Evolutionary conservation across 2,888 invertebrate species (phyloP).

Genomic region (Sinotaia quadrata): DNA sequence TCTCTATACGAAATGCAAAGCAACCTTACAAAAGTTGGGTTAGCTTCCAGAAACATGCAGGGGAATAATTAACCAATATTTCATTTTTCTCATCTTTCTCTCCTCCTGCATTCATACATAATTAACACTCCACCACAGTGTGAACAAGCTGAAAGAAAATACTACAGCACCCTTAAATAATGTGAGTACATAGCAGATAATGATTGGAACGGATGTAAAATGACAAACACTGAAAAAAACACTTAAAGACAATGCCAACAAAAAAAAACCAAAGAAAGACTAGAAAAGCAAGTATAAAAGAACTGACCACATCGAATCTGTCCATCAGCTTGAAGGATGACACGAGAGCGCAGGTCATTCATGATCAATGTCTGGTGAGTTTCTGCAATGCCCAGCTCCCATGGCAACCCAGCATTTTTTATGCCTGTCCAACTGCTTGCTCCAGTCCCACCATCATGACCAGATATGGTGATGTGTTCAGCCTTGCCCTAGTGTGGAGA

Average conservation of each 20-base stretch:
- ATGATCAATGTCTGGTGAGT: conserved; percentile 96
- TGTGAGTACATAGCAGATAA: background rate
- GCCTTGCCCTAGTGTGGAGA: conserved; percentile 96
- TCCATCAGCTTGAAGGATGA: conserved; percentile 88
- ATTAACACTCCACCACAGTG: no score
- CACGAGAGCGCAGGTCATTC: conserved; percentile 92
- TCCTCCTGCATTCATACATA: no score
- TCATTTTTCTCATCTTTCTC: no score
- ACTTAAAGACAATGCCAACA: background rate
- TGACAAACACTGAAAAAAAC: background rate
- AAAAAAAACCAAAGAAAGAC: background rate
- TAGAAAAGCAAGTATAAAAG: background rate
- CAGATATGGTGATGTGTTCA: conserved; percentile 98
- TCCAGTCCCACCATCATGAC: conserved; percentile 99
- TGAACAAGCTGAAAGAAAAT: no score
- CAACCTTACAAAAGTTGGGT: no score
- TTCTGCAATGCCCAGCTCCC: conserved; percentile 98
- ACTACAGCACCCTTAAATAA: background rate
- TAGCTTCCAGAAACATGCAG: no score
- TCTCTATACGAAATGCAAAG: no score
- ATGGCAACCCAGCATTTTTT: conserved; percentile 96
- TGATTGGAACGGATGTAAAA: no score
- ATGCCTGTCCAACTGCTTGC: conserved; percentile 99
- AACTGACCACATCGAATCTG: conserved; percentile 87
- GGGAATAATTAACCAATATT: no score